Evolutionary conservation across 2,888 invertebrate genomes (phyloP).

Genomic region (Trachelus iudaicus): DNA sequence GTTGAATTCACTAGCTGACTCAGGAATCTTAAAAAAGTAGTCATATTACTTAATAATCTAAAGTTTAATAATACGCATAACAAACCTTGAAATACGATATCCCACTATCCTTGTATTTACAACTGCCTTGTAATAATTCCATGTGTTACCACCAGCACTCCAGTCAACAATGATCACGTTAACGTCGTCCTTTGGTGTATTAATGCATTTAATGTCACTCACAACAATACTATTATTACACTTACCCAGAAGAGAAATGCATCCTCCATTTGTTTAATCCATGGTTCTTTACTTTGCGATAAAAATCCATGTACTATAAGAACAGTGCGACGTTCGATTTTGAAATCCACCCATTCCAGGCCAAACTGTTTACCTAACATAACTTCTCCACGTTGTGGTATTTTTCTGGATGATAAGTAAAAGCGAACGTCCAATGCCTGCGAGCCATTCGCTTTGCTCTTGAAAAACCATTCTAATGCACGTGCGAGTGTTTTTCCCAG

Average conservation of each 20-base stretch:
- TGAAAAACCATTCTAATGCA: conserved; percentile 65
- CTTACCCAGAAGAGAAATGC: conserved; percentile 71
- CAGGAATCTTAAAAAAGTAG: conserved; percentile 64
- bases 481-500: conserved; percentile 63
- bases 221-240: neutral
- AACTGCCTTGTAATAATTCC: conserved; percentile 73
- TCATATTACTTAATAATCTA: conserved; percentile 2
- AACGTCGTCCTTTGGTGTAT: conserved; percentile 67
- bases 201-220: neutral
- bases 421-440: conserved; percentile 68
- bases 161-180: conserved; percentile 75
- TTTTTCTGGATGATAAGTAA: conserved; percentile 66
- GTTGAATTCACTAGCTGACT: conserved; percentile 65
- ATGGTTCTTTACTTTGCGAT: conserved; percentile 70
- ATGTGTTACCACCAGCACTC: conserved; percentile 72
- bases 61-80: conserved; percentile 1
- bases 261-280: conserved; percentile 71
- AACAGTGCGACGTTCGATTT: conserved; percentile 68
- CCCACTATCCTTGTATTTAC: conserved; percentile 72
- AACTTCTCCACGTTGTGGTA: conserved; percentile 65
- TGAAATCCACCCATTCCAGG: conserved; percentile 71
- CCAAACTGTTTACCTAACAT: conserved; percentile 67
- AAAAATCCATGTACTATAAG: conserved; percentile 75
- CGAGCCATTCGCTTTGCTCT: conserved; percentile 65
- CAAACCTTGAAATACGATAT: conserved; percentile 68